Base-by-base conservation (phyloP, 2,888 invertebrate genomes). In the Drosophila neonasuta region DNA sequence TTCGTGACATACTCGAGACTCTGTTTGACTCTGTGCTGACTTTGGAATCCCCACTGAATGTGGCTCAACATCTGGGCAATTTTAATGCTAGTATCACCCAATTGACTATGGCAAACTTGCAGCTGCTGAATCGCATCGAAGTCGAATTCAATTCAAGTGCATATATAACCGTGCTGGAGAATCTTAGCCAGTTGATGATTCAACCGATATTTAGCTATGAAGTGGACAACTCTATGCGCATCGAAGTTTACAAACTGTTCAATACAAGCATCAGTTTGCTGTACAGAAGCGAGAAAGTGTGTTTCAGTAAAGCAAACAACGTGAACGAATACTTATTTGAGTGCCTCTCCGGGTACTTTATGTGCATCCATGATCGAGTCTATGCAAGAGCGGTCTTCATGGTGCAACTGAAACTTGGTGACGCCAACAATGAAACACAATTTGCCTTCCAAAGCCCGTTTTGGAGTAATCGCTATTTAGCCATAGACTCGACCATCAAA, bases 391-490 rank as follows among this genome's bases (percentile, higher is more conserved):
- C 24, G 24, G 6, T 24, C 24, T 24, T 24, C 24, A 24, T 0
- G 24, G 24, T 24, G 24, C 1, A 24, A 24, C 1, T 24, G 5
- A 24, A 24, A 6, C 24, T 24, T 24, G 1, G 24, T 24, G 24
- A 24, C 24, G 24, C 24, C 24, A 6, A 24, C 24, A 24, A 24
- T 24, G 24, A 24, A 24, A 24, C 24, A 6, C 24, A 24, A 6
- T 24, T 24, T 24, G 0, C 24, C 24, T 24, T 24, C 24, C 24
- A 24, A 24, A 24, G 24, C 24, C 24, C 24, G 24, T 24, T 0
- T 34, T 88, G 88, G 88, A 29, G 59, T 4, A 79, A 73, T 61
- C 84, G 83, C 5, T 88, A 81, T 44, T 75, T 87, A 1, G 45
- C 54, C 0, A 46, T 77, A 60, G 71, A 8, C 78, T 87, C 9